A percentile compares a stretch with the other conserved stretches of the same genome.
Evolutionary conservation across 2,113 vertebrate genomes (phyloP).

Genomic region (Morphnarchus princeps): DNA sequence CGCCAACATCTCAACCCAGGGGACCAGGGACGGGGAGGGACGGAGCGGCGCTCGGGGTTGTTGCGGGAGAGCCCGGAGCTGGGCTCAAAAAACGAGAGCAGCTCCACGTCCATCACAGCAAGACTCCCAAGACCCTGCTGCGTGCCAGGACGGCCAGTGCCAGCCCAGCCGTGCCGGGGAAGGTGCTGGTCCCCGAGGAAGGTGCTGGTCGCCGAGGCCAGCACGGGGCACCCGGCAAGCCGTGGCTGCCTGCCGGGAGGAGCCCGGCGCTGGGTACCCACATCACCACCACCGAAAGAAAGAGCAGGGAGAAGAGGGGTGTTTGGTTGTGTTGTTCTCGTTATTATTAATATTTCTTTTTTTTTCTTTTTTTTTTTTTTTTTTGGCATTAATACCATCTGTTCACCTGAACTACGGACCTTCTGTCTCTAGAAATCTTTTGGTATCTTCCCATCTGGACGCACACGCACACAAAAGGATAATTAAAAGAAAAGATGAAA

Average conservation of each 20-base stretch:
- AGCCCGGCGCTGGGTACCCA: neutral
- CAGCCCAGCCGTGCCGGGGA: neutral
- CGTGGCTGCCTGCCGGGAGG: neutral
- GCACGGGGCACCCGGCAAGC: neutral
- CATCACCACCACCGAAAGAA: neutral
- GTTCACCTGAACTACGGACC: conserved; percentile 56
- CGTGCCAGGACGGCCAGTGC: neutral
- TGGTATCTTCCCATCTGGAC: conserved; percentile 50
- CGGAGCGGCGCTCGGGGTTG: too few species aligned
- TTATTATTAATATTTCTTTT: conserved; percentile 27
- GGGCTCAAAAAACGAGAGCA: too few species aligned
- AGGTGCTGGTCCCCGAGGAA: neutral
- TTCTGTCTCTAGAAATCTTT: conserved; percentile 49
- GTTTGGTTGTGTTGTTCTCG: conserved; percentile 39
- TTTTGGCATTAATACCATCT: conserved; percentile 62
- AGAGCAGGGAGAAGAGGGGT: conserved; percentile 45
- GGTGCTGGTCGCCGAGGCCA: neutral
- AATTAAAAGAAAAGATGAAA: neutral
- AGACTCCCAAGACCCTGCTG: too few species aligned
- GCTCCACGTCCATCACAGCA: too few species aligned
- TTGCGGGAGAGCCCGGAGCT: too few species aligned
- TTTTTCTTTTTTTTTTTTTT: neutral
- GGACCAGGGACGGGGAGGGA: too few species aligned
- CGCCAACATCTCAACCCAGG: too few species aligned
- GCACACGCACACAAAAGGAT: neutral